Base-by-base conservation (phyloP, 2,888 invertebrate species). In the Pristionchus mayeri region DNA sequence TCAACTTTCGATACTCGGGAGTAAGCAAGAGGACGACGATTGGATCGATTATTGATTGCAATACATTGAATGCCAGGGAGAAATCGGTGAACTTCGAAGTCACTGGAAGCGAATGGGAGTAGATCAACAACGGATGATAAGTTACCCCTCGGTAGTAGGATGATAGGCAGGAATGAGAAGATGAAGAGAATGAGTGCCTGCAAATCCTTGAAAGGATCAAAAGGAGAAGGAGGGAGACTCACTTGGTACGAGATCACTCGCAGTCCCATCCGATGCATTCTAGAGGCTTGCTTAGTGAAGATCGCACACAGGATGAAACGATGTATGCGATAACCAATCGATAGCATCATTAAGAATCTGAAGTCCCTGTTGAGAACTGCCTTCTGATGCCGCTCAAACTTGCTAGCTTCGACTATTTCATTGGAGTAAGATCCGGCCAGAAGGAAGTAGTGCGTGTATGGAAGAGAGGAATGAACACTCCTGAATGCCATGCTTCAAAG, bases 41-140 rank as follows among this genome's bases (percentile, higher is more conserved):
- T 44, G 71, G 71, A 44, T 71, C 37, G 71, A 71, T n/a, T 16
- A 71, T 71, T 16, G 71, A 4, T 71, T 71, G 71, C 1, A 71
- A 30, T 16, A 40, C 37, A 44, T 71, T 71, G 71, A 44, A n/a
- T 7, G 11, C 11, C 1, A 44, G 9, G 4, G 40, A 71, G 21
- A 37, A 3, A 18, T 44, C 71, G 0, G 11, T 71, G 34, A 34
- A 30, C 0, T 3, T 13, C 11, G 63, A 16, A 3, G 34, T 63
- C 18, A 34, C 63, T 63, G 30, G 27, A 63, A 63, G 30, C 16
- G 63, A 44, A 44, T n/a, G n/a, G n/a, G n/a, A n/a, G n/a, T 44
- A 44, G 44, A n/a, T 44, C 13, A 44, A 44, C 44, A 9, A 13
- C 13, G 44, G 13, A n/a, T 6, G 0, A 44, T 24, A 6, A 11